phyloP scores from a whole-genome alignment of 2,888 invertebrate species.

The Eulithis prunata region DNA sequence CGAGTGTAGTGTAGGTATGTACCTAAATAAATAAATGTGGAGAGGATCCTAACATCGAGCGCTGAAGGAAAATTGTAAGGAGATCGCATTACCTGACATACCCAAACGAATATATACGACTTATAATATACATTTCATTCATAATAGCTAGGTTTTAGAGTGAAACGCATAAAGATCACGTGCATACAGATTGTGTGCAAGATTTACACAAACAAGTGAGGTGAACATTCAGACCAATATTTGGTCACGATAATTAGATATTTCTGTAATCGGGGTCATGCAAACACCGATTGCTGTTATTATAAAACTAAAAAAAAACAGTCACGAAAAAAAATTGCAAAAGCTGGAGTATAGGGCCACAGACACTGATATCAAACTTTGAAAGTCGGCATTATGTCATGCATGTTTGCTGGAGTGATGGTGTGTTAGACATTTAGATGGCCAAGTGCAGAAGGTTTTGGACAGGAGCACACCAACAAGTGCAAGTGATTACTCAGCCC shows the following conservation, averaged over 20 bases:
- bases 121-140: not conserved
- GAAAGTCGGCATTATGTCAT: constrained; percentile 20
- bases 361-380: constrained; percentile 16
- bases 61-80: constrained; percentile 7
- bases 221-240: constrained; percentile 19
- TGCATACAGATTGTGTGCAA: constrained; percentile 29
- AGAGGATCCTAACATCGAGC: not conserved
- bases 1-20: not conserved
- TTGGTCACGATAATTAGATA: constrained; percentile 16
- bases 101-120: constrained; percentile 1
- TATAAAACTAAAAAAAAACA: constrained; percentile 4
- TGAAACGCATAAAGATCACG: constrained; percentile 25
- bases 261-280: constrained; percentile 27
- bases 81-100: constrained; percentile 6
- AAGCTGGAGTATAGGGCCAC: constrained; percentile 27
- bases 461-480: constrained; percentile 34
- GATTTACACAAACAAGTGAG: constrained; percentile 23
- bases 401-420: constrained; percentile 20
- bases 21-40: no score
- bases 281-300: constrained; percentile 26
- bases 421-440: constrained; percentile 32
- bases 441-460: constrained; percentile 34
- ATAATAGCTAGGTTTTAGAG: not conserved
- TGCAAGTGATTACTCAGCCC: constrained; percentile 33
- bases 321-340: constrained; percentile 12